Base-by-base conservation (phyloP, 2,113 vertebrate genomes). In the Theropithecus gelada region DNA sequence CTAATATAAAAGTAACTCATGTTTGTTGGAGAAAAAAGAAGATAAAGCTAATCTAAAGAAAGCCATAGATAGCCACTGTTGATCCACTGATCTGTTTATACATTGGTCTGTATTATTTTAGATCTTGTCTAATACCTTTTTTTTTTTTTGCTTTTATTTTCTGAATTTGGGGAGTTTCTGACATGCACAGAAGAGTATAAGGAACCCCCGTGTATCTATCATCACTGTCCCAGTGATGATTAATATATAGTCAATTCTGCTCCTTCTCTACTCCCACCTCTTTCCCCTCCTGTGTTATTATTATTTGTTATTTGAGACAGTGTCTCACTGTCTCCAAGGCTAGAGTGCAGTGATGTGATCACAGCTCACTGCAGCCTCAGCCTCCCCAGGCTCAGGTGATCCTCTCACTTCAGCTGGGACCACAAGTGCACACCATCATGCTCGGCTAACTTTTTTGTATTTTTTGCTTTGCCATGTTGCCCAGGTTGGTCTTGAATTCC, bases 11-110 rank as follows among this genome's bases (percentile, higher is more conserved):
- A 92, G 38, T 50, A 87, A 22, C 85, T 30, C 55, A 55, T 86
- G 16, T 93, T 81, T 83, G 8, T 75, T 93, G 45, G 20, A 59
- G 66, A n/a, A 57, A 90, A 79, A 80, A 89, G 13, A 96, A 95
- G 35, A 52, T 7, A 94, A 45, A 81, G 32, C 3, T 57, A 66
- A 91, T 61, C 92, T 68, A 45, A 93, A 92, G 40, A 89, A 86
- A 82, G 17, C 43, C 3, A 13, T 75, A 85, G 66, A 52, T 22
- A 52, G 88, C 48, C 8, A 38, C 64, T 61, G 6, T 48, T 94
- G 68, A 85, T 59, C 52, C 22, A 75, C 59, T 94, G 17, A 40
- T 64, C 72, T 61, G 4, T 61, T 94, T 68, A 85, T 52, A 38
- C 18, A 32, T 61, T 94, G 9, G 43, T 64, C 43, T 80, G 8